A percentile compares a stretch with the other conserved stretches of the same genome.
These are phyloP conservation scores for Amblyornis subalaris DNA, from an alignment of 2,113 vertebrate species.

Conservation along the genomic window DNA sequence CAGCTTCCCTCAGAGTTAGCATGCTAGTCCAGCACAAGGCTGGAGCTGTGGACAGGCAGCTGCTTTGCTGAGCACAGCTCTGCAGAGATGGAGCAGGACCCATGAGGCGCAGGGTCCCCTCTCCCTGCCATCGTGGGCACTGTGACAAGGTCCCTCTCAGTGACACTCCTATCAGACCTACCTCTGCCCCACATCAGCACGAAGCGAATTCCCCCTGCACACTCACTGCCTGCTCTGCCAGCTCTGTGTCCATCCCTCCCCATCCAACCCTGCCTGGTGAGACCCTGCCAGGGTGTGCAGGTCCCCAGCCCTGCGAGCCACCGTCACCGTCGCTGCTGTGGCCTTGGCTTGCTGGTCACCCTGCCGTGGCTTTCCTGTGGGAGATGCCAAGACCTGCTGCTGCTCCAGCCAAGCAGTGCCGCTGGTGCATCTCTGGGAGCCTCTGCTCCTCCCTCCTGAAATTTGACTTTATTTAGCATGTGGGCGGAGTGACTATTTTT, in stretches of 20 bases:
- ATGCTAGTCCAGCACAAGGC: background rate
- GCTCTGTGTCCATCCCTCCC: background rate
- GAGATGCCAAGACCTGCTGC: background rate
- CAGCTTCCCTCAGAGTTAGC: background rate
- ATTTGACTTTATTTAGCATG: constrained; percentile 4
- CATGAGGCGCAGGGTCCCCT: accelerated
- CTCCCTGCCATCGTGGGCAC: accelerated
- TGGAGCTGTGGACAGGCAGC: background rate
- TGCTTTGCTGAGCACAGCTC: background rate
- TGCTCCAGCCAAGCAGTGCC: background rate
- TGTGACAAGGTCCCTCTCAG: background rate
- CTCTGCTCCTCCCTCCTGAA: constrained; percentile 6
- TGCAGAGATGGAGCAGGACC: background rate
- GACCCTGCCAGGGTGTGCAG: accelerated
- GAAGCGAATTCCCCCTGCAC: background rate
- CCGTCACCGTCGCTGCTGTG: accelerated
- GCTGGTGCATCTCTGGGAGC: background rate
- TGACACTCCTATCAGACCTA: background rate
- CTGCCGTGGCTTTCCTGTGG: background rate
- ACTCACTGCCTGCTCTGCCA: background rate
- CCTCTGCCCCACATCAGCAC: background rate
- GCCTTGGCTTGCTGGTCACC: background rate
- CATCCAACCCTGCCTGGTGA: background rate
- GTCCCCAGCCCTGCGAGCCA: background rate
- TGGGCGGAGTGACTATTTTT: constrained; percentile 43